Evolutionary conservation across 2,888 invertebrate species (phyloP), one percentile per base, ranked within the genome.

Genomic region (Caenorhabditis plicata): DNA sequence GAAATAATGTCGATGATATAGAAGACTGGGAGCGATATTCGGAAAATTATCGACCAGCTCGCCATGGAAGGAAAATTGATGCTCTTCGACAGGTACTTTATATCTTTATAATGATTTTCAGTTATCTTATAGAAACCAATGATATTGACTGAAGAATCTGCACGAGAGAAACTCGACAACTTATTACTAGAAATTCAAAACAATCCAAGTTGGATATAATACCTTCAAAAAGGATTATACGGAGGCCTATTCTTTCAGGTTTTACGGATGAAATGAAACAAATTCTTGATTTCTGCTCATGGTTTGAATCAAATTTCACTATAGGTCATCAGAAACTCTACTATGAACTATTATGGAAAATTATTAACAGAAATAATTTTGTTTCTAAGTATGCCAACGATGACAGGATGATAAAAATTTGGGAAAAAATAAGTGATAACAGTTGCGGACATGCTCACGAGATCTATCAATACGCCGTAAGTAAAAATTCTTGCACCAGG

Each of bases 361-460:
- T 68, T 31, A 56, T 71, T 3, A 57, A 53, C 39, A 39, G 69
- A 32, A 38, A 38, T 3, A 56, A 52, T 29, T 52, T 53, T 27
- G 23, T 63, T 4, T 42, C 51, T 19, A 51, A 54, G 8, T 58
- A 64, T 48, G 41, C 33, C 25, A 42, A 71, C 2, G 69, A 69
- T 36, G 63, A 60, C 15, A 35, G 68, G 35, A 65, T 66, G 58
- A 46, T 71, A 35, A 65, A 62, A 46, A 56, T 71, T n/a, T 71
- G 71, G 71, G 56, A 58, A 17, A 65, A 52, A 36, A 41, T 71
- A 47, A 69, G 69, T 11, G 71, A 69, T 45, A 71, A 65, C 33
- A 65, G 67, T 25, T 53, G 65, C n/a, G 71, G 71, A 19, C 69
- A 71, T 26, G 69, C 61, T 2, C 64, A 56, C 15, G 68, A 68